A percentile compares a stretch with the other conserved stretches of the same genome.
Evolutionary conservation across 2,113 vertebrate genomes (phyloP).

Genomic region (Sus scrofa): DNA sequence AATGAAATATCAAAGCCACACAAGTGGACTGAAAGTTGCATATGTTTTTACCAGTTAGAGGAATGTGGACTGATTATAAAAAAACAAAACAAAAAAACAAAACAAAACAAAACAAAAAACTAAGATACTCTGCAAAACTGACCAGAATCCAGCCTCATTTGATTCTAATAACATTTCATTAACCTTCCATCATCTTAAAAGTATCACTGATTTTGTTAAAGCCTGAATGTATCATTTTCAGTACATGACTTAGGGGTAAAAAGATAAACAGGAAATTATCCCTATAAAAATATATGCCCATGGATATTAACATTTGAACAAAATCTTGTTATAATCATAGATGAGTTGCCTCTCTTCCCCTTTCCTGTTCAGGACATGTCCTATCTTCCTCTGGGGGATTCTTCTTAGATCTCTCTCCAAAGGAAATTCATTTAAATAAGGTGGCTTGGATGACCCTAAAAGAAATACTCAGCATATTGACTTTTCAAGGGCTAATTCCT

Average conservation of each 20-base stretch:
- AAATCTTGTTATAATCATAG: not conserved
- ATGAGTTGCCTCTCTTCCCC: not conserved
- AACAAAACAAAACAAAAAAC: no score
- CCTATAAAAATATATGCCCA: not conserved
- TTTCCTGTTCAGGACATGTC: slow-evolving; percentile 3
- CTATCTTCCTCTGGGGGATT: not conserved
- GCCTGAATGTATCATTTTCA: slow-evolving; percentile 2
- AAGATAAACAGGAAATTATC: not conserved
- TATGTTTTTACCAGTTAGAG: not conserved
- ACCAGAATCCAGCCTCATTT: not conserved
- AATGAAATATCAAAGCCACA: slow-evolving; percentile 33
- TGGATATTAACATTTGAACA: not conserved
- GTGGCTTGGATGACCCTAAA: not conserved
- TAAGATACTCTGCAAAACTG: not conserved
- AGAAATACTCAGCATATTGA: not conserved
- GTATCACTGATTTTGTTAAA: slow-evolving; percentile 14
- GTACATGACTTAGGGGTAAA: not conserved
- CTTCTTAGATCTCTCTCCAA: slow-evolving; percentile 39
- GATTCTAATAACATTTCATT: not conserved
- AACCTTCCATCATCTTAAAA: slow-evolving; percentile 1
- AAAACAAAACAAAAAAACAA: no score
- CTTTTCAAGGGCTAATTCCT: not conserved
- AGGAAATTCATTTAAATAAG: not conserved
- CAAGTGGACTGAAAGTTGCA: not conserved
- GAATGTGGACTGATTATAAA: not conserved